Base-by-base conservation (phyloP, 92 coral and sea anemone species). In the Palythoa grandis region DNA sequence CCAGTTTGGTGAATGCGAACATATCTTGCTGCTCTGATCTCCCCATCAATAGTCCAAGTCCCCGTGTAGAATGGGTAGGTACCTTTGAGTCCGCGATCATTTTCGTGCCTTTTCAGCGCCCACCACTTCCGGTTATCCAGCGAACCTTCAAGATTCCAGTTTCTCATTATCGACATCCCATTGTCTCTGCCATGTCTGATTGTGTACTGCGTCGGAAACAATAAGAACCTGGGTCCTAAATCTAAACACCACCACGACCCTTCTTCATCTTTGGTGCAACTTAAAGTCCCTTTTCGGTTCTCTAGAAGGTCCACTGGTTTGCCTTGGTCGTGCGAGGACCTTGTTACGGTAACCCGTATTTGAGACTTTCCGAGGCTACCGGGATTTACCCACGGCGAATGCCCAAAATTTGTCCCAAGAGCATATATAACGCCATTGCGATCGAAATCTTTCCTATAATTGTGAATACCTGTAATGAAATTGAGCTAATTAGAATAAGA, bases 111-210 rank as follows among this genome's bases (percentile, higher is more conserved):
- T 58, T 83, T 86, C 74, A 94, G 89, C 43, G 87, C 71, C 58
- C 75, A 73, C 98, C 98, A 94, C 20, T 56, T 82, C 37, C 91
- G 78, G 38, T 92, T 93, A 71, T 94, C 94, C 48, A 91, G 86
- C 72, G 98, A 94, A 7, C 95, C 95, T 76, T 94, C 98, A 0
- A 94, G 92, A 2, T 89, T 93, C 98, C 98, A 94, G 78, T 92
- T 92, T 74, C 95, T 85, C 73, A 94, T 78, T 79, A 92, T 72
- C 57, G 98, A 94, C 84, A 92, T 84, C 4, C 98, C 95, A 69
- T 92, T 94, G 85, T 94, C 95, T 50, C 95, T 88, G 74, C 98
- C 98, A 73, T 94, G 98, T 67, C 98, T 86, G 22, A 92, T 56
- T 23, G 94, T 90, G 88, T 94, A 94, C 66, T 83, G 92, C 0